Base-by-base conservation (phyloP, 2,113 vertebrate species). In the Serinus canaria region DNA sequence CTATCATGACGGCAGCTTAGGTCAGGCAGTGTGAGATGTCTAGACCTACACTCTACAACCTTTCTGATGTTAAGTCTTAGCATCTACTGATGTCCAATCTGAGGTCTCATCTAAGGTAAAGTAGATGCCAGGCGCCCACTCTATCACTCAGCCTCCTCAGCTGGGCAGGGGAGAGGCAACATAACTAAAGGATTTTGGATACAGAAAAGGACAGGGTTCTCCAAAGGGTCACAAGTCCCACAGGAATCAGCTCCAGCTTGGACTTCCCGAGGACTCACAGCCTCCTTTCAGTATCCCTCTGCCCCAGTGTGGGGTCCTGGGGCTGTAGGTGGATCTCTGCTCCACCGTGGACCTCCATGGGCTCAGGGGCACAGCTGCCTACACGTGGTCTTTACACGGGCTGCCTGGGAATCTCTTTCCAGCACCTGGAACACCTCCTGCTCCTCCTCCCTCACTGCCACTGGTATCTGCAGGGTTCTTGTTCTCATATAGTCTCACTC, bases 41-140 rank as follows among this genome's bases (percentile, higher is more conserved):
- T 16, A 6, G 3, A 17, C 3, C 20, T 28, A 30, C 50, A 75
- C n/a, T 76, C 59, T 58, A 49, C 14, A 80, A 25, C 6, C 14
- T 30, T 77, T 58, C 37, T 63, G 52, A 31, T n/a, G 11, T 20
- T 28, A 35, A 56, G 35, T 30, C 47, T 70, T 63, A 60, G 11
- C 25, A 90, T 33, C 28, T 50, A 46, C 37, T 67, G 6, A 44
- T 59, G 30, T 39, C 28, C 23, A 14, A 25, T 50, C 39, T 62
- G 28, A 90, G 55, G 15, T 81, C 52, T 59, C 24, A 37, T 33
- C 39, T 23, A 21, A 70, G 31, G 18, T 31, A 44, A 87, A 58
- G 13, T 7, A 44, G 19, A 37, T 55, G 25, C 21, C 3, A 2
- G 25, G 4, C 0, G 0, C 13, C n/a, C n/a, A 11, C 11, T 39